Evolutionary conservation across 2,113 vertebrate genomes (phyloP).

Genomic region (Trachemys scripta): DNA sequence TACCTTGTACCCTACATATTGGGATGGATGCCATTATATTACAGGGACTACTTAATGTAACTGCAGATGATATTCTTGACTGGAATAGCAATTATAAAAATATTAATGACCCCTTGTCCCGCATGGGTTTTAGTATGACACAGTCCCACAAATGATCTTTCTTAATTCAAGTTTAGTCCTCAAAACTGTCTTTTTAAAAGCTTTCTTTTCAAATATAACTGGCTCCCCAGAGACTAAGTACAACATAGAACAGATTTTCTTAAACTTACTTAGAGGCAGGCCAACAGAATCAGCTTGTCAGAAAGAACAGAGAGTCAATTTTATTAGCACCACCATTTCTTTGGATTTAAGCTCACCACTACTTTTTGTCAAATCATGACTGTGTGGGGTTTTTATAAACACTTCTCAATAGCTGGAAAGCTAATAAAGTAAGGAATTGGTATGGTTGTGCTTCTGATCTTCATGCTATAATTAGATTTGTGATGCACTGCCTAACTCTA

Average conservation of each 20-base stretch:
- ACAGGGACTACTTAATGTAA: neutral
- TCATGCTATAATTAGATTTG: slow-evolving; percentile 20
- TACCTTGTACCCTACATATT: neutral
- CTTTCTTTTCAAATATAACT: neutral
- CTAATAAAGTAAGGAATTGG: neutral
- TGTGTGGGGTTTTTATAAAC: neutral
- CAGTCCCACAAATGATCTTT: neutral
- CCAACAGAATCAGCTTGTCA: neutral
- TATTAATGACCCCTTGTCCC: neutral
- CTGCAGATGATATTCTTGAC: neutral
- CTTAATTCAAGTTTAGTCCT: neutral
- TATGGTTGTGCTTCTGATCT: neutral
- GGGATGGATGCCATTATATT: neutral
- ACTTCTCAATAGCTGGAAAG: neutral
- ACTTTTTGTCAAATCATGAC: neutral
- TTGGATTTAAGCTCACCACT: neutral
- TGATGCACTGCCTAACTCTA: neutral
- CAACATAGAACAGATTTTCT: neutral
- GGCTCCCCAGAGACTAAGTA: neutral
- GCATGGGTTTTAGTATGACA: neutral
- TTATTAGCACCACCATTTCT: neutral
- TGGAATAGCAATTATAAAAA: neutral
- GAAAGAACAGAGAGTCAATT: neutral
- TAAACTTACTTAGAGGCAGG: neutral
- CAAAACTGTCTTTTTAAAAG: neutral